phyloP scores from a whole-genome alignment of 2,113 vertebrate genomes.

The Rhinogobius similis region DNA sequence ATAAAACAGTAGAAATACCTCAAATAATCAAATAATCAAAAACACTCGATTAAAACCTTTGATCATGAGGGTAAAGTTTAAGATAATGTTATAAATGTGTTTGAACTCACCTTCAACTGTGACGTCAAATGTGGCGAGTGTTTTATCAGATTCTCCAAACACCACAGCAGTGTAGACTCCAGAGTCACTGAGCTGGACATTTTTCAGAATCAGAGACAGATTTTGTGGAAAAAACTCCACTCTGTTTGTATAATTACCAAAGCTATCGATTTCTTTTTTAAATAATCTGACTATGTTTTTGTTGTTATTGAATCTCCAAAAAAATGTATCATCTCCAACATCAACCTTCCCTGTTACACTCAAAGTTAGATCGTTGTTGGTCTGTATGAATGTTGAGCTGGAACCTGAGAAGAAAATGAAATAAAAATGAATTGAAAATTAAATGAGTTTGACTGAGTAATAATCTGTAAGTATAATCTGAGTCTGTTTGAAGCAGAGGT shows the following conservation, averaged over 20 bases:
- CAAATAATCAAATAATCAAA: too few relatives aligned
- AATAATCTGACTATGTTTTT: neutral
- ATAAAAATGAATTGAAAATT: too few relatives aligned
- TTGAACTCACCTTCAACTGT: neutral
- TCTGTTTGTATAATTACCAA: neutral
- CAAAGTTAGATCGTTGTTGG: neutral
- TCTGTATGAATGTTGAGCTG: too few relatives aligned
- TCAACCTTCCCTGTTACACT: neutral
- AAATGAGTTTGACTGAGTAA: too few relatives aligned
- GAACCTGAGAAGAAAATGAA: too few relatives aligned
- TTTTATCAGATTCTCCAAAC: neutral
- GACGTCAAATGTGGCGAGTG: neutral
- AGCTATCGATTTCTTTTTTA: neutral
- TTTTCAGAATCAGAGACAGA: slow-evolving; percentile 23
- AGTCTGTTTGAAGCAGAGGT: too few relatives aligned
- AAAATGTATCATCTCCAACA: neutral
- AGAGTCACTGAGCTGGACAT: slow-evolving; percentile 4
- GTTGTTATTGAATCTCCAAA: neutral
- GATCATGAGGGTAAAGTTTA: too few relatives aligned
- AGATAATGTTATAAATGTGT: neutral
- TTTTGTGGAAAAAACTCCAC: neutral
- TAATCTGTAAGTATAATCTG: too few relatives aligned
- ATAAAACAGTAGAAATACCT: too few relatives aligned
- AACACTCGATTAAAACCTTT: too few relatives aligned
- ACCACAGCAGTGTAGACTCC: slow-evolving; percentile 25